Base-by-base conservation (phyloP, 2,113 vertebrate genomes). In the Budorcas taxicolor region DNA sequence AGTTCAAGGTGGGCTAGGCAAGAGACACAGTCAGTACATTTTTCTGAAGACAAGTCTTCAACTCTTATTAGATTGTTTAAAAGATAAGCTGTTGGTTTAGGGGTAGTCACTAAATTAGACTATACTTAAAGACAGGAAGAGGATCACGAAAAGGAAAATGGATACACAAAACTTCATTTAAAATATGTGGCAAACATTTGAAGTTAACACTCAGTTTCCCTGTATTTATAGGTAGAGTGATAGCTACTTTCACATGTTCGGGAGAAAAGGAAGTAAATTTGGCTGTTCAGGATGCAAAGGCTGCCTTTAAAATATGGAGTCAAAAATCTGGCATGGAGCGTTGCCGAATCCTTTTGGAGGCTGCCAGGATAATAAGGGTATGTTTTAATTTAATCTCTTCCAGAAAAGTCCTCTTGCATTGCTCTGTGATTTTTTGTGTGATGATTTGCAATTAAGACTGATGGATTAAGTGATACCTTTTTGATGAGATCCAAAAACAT, bases 341-440 rank as follows among this genome's bases (percentile, higher is more conserved):
- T 13, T 98, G 99, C 31, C 98, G 99, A 6, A 98, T 99, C 91
- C 98, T 99, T 98, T 98, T 99, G 7, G 99, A 99, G 98, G 99
- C 99, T 27, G 99, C 99, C 36, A 99, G 99, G 31, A 99, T 99
- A 29, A 99, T 99, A 7, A 99, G 99, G 99, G 99, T 99, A 98
- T 31, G 98, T 97, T 55, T 58, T 36, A 11, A 29, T 50, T 7
- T 16, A n/a, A 74, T 82, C 7, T 50, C n/a, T 87, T 83, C 55
- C 1, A 57, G 89, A 81, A 89, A 36, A 19, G 14, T 31, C 16
- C 4, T 29, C 33, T 80, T 50, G 8, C 2, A 3, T 10, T 80
- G 43, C 40, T 74, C 21, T 13, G 40, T 47, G 23, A 15, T 29
- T 45, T 85, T 53, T 64, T 52, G 3, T 11, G 23, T 29, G 74